These are phyloP conservation scores for Paracentrotus lividus DNA, from an alignment of 53 echinoderm and acorn worm species.

Conservation along the genomic window DNA sequence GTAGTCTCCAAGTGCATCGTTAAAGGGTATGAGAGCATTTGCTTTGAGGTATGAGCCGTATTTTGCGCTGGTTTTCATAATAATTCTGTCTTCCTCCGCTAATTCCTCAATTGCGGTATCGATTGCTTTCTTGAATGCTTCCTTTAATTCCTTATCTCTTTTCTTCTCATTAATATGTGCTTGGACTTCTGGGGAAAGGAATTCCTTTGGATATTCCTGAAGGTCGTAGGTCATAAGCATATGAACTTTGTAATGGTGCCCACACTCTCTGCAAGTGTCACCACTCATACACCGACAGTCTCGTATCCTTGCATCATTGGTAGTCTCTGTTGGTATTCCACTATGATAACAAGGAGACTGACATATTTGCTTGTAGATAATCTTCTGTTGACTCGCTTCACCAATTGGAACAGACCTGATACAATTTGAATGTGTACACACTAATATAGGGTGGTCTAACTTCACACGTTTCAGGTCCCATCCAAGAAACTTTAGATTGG, in stretches of 20 bases:
- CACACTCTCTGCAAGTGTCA: background rate
- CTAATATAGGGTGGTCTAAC: background rate
- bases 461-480: background rate
- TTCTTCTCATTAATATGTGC: background rate
- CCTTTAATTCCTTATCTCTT: background rate
- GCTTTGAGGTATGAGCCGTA: slow-evolving; percentile 47
- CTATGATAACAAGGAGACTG: background rate
- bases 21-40: slow-evolving; percentile 60
- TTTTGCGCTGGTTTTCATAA: background rate
- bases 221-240: background rate
- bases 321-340: background rate
- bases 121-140: background rate
- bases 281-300: background rate
- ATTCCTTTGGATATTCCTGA: background rate
- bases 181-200: background rate
- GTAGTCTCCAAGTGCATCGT: slow-evolving; percentile 67
- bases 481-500: background rate
- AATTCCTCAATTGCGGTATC: background rate
- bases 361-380: background rate
- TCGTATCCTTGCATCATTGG: background rate
- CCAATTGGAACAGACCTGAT: background rate
- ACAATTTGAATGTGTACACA: background rate
- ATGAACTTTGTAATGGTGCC: background rate
- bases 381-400: background rate
- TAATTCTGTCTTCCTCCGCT: background rate